Evolutionary conservation across 2,113 vertebrate genomes (phyloP), one percentile per base, ranked within the genome.

Genomic region (Pardalotus punctatus): DNA sequence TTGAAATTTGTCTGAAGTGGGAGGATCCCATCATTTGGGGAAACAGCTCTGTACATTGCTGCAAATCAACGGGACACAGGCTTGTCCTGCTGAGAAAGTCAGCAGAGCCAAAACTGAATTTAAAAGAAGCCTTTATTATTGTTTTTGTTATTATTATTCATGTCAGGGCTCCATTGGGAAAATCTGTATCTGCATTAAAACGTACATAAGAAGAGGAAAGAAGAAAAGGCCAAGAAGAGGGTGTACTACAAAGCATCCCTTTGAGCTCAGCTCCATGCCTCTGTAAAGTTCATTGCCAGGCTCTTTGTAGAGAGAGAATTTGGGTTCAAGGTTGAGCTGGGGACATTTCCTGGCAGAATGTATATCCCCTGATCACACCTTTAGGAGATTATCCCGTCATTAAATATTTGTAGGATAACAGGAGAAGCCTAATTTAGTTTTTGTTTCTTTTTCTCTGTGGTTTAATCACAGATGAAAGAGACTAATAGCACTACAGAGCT

Each of bases 401-500:
- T 98, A 98, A 98, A 98, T 98, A 98, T 98, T 98, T 98, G 98
- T 98, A 98, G 98, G 98, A 98, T 98, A 98, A 98, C 98, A 98
- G 98, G 97, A 98, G 98, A 98, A 98, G 98, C 98, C 98, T 98
- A 98, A 98, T 98, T 98, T 98, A 98, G 98, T 98, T 98, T 98
- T 98, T 98, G 98, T 98, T 98, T 98, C 98, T 98, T 98, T 98
- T 98, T 98, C 98, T 98, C 97, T 97, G 96, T 97, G 97, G 98
- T 98, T 98, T 98, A 98, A 98, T 98, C 98, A 98, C 97, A 98
- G 97, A 99, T 98, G 98, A 99, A 99, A 98, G 98, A 98, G 98
- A 98, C 97, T 98, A 98, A 98, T 98, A 98, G 97, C 97, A 97
- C 98, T 96, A 97, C 97, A 97, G 97, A 98, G 97, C 97, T 98